Conservation (phyloP, 2,113 vertebrate species). For the Hippolais icterina region DNA sequence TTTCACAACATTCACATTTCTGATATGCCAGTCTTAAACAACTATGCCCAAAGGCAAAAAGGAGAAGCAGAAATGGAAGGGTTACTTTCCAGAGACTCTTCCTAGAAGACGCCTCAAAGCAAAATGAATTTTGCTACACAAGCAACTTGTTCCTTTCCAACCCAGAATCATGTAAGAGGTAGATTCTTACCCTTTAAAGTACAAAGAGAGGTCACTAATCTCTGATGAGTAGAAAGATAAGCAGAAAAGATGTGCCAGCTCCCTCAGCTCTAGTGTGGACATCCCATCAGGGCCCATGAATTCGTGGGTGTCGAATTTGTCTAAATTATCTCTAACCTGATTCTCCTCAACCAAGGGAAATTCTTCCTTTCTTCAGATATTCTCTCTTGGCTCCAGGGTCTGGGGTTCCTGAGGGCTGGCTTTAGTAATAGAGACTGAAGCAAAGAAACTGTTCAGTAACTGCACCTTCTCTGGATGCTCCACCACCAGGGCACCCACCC, state of each 20-base stretch:
- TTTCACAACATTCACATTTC: neutral
- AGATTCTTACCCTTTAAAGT: neutral
- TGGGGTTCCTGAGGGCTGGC: neutral
- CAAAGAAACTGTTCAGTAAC: neutral
- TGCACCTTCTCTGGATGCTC: neutral
- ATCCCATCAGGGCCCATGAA: neutral
- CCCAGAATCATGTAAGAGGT: neutral
- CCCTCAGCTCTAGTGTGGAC: neutral
- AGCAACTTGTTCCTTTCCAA: neutral
- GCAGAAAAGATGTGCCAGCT: neutral
- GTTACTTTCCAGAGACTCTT: neutral
- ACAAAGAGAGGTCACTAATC: neutral
- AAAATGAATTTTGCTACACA: neutral
- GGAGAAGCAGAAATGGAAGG: neutral
- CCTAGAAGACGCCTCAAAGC: neutral
- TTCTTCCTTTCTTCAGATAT: neutral
- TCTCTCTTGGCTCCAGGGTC: neutral
- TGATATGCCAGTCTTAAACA: rapidly evolving
- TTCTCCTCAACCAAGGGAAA: neutral
- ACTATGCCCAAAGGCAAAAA: neutral
- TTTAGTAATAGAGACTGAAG: neutral
- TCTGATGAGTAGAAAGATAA: neutral
- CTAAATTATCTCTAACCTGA: neutral
- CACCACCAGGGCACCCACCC: neutral
- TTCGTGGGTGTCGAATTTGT: neutral